Conservation (phyloP, 1,140 invertebrate species). For the Zaprionus davidi region DNA sequence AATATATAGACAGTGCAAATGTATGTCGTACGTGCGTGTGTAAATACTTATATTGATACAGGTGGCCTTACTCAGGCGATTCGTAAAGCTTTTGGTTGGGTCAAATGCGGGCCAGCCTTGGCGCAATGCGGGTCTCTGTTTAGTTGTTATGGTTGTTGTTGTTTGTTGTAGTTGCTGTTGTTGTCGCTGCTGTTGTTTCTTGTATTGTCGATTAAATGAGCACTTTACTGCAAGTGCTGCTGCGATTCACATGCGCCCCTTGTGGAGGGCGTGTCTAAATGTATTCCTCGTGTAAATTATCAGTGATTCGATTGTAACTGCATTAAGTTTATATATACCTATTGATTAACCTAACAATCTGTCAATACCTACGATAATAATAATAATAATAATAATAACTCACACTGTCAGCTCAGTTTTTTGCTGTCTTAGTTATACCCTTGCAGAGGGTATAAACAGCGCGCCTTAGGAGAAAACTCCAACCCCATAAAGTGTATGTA, state of each 20-base stretch:
- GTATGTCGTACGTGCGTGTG: neutral
- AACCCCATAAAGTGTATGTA: no score
- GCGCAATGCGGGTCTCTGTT: constrained; percentile 45
- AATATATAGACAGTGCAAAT: constrained; percentile 6
- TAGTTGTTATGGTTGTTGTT: neutral
- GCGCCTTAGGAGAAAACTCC: fast-evolving
- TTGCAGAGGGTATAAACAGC: no score
- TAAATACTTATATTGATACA: constrained; percentile 68
- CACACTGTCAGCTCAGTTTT: neutral
- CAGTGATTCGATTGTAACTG: constrained; percentile 19
- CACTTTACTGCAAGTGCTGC: constrained; percentile 13
- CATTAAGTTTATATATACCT: constrained; percentile 5
- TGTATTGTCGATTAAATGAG: constrained; percentile 25
- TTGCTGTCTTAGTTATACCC: neutral
- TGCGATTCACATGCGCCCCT: constrained; percentile 26
- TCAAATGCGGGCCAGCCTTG: constrained; percentile 52
- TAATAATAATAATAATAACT: constrained; percentile 11
- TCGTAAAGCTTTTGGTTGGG: constrained; percentile 38
- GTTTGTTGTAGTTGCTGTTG: constrained; percentile 1
- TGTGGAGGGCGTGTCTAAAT: constrained; percentile 9
- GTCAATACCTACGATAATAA: neutral
- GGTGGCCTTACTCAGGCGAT: constrained; percentile 60
- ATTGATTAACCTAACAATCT: neutral
- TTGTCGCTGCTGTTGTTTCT: constrained; percentile 14
- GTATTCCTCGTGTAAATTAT: constrained; percentile 20